These are phyloP conservation scores for Scomber colias DNA, from an alignment of 2,113 vertebrate species.

Conservation along the genomic window DNA sequence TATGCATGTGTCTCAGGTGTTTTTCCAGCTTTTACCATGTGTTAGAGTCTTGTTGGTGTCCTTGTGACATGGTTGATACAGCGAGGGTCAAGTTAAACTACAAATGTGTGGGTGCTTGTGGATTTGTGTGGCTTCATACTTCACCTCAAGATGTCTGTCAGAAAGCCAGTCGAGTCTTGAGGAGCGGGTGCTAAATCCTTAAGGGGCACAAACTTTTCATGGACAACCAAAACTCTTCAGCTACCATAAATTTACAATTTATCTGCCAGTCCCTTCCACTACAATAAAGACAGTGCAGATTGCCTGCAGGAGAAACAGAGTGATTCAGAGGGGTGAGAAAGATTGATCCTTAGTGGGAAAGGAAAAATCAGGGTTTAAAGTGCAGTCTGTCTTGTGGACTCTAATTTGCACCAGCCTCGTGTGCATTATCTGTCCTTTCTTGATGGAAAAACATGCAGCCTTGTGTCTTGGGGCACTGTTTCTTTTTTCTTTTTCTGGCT, in stretches of 20 bases:
- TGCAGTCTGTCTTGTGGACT: conserved; percentile 40
- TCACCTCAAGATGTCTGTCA: conserved; percentile 33
- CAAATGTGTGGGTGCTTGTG: not conserved
- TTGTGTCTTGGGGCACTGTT: not conserved
- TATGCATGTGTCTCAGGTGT: conserved; percentile 20
- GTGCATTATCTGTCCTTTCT: conserved; percentile 41
- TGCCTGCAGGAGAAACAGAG: conserved; percentile 24
- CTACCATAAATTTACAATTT: conserved; percentile 53
- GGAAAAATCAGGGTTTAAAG: conserved; percentile 46
- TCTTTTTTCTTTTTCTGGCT: conserved; percentile 1
- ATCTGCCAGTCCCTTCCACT: conserved; percentile 25
- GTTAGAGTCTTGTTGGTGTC: conserved; percentile 22
- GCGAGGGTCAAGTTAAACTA: conserved; percentile 17
- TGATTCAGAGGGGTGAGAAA: conserved; percentile 43
- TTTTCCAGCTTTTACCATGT: conserved; percentile 22
- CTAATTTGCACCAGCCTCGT: conserved; percentile 37
- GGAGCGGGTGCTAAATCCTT: conserved; percentile 41
- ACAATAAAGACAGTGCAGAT: conserved; percentile 44
- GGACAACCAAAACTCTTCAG: conserved; percentile 40
- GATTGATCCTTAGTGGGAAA: conserved; percentile 49
- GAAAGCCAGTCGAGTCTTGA: conserved; percentile 19
- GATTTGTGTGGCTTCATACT: conserved; percentile 35
- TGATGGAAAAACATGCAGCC: conserved; percentile 30
- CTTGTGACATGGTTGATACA: conserved; percentile 14
- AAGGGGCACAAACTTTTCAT: conserved; percentile 42